phyloP scores from a whole-genome alignment of 2,888 invertebrate species.

The Auanema freiburgensis region DNA sequence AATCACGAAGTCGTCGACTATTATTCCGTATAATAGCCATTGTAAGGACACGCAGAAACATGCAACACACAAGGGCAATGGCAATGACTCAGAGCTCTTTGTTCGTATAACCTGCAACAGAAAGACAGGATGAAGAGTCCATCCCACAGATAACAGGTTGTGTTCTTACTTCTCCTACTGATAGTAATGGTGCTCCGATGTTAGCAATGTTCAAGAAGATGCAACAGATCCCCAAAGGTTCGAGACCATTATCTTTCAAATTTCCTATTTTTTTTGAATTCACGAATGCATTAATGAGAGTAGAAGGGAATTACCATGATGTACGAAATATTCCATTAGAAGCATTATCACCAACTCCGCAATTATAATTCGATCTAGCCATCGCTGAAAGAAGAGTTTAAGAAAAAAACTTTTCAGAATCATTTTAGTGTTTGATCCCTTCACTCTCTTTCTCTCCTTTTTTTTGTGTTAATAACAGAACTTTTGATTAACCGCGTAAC shows the following conservation, averaged over 20 bases:
- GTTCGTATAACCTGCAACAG: slow-evolving; percentile 75
- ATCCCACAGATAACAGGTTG: neutral
- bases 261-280: neutral
- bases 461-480: too few relatives aligned
- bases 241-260: slow-evolving; percentile 2
- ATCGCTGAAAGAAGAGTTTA: slow-evolving; percentile 25
- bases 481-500: too few relatives aligned
- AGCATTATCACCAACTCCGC: slow-evolving; percentile 30
- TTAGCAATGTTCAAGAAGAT: slow-evolving; percentile 57
- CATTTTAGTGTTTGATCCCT: too few relatives aligned
- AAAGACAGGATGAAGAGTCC: slow-evolving; percentile 4
- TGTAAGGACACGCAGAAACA: slow-evolving; percentile 78
- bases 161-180: slow-evolving; percentile 36
- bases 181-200: slow-evolving; percentile 54
- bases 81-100: slow-evolving; percentile 82
- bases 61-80: slow-evolving; percentile 83
- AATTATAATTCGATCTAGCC: slow-evolving; percentile 31
- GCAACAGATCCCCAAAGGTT: slow-evolving; percentile 50
- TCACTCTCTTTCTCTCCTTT: too few relatives aligned
- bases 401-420: too few relatives aligned
- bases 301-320: slow-evolving; percentile 8
- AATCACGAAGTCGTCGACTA: slow-evolving; percentile 77
- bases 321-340: slow-evolving; percentile 31
- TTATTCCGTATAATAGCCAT: slow-evolving; percentile 81
- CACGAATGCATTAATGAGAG: too few relatives aligned